These are phyloP conservation scores for Amphiprion percula DNA, from an alignment of 2,113 vertebrate species.

Conservation along the genomic window DNA sequence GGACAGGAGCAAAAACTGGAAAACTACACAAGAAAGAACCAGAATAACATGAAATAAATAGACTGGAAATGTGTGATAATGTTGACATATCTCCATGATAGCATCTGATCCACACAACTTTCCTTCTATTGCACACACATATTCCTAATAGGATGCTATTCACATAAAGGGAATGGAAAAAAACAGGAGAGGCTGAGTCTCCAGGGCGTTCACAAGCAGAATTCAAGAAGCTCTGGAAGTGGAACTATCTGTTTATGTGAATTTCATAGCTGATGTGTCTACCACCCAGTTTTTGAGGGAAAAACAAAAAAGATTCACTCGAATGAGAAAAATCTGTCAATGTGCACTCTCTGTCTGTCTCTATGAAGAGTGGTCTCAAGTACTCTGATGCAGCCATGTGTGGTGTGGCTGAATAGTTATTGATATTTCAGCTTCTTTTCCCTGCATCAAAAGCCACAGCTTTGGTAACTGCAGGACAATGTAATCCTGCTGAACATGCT, in stretches of 20 bases:
- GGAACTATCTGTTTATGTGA: constrained; percentile 6
- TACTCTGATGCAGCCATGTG: constrained; percentile 7
- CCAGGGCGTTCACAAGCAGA: constrained; percentile 15
- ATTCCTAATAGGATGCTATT: constrained; percentile 4
- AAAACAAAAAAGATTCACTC: neutral
- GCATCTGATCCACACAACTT: neutral
- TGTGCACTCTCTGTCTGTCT: neutral
- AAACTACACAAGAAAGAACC: neutral
- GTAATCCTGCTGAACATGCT: constrained; percentile 12
- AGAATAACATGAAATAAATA: neutral
- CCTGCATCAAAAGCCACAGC: constrained; percentile 9
- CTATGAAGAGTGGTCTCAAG: constrained; percentile 4
- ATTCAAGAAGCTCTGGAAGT: neutral
- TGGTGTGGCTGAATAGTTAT: constrained; percentile 20
- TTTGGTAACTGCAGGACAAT: constrained; percentile 13
- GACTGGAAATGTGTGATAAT: neutral
- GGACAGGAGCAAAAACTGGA: neutral
- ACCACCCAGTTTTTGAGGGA: neutral
- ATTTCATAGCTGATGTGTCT: constrained; percentile 14
- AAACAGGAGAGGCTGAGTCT: constrained; percentile 19
- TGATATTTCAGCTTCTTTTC: constrained; percentile 40
- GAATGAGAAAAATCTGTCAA: constrained; percentile 12
- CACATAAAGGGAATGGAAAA: neutral
- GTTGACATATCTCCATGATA: neutral
- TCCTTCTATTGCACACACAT: neutral